A percentile compares a stretch with the other conserved stretches of the same genome.
Evolutionary conservation across 2,113 vertebrate genomes (phyloP).

Genomic region (Myotis davidii): DNA sequence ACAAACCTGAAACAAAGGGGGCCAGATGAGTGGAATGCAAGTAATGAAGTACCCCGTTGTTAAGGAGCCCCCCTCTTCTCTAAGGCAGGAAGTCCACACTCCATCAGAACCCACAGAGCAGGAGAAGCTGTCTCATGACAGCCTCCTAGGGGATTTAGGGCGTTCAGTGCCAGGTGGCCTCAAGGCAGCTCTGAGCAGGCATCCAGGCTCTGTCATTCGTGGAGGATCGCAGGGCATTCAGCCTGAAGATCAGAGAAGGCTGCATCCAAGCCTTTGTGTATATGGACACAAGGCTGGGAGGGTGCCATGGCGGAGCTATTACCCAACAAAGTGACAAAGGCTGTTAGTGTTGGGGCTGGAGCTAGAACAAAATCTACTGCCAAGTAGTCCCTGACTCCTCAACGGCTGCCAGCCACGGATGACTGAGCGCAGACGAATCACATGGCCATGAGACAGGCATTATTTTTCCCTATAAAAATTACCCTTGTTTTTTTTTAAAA

Average conservation of each 20-base stretch:
- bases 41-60: neutral
- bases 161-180: neutral
- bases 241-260: neutral
- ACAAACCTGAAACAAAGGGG: neutral
- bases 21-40: neutral
- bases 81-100: neutral
- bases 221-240: neutral
- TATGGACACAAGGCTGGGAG: neutral
- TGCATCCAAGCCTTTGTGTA: neutral
- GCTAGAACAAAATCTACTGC: slow-evolving; percentile 17
- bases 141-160: no score
- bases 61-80: neutral
- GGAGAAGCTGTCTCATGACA: neutral
- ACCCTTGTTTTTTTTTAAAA: neutral
- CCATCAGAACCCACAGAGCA: neutral
- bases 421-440: slow-evolving; percentile 1
- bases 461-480: neutral
- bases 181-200: neutral
- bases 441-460: neutral
- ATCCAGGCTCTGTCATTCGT: neutral
- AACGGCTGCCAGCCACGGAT: neutral
- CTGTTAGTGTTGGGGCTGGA: neutral
- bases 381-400: neutral
- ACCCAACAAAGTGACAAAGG: neutral
- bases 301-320: neutral